Conservation (phyloP, 2,797 vertebrate genomes). For the Cossypha caffra region DNA sequence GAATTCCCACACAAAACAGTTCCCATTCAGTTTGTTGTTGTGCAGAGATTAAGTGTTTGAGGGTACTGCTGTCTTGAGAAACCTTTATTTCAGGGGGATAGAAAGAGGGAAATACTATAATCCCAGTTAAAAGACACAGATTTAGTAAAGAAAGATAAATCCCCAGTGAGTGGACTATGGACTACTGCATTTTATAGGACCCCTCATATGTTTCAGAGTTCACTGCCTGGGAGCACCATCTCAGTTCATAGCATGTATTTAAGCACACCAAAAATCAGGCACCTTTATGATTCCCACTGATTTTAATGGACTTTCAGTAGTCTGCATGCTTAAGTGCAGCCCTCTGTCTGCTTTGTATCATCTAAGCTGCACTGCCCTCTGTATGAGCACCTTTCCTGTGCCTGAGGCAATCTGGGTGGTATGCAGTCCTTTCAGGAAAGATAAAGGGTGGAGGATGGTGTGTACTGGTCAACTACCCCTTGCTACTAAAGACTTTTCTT, state of each 20-base stretch:
- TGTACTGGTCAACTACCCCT: neutral
- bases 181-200: neutral
- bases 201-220: neutral
- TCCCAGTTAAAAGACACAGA: neutral
- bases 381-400: neutral
- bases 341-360: neutral
- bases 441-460: neutral
- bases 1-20: neutral
- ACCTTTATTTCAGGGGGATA: neutral
- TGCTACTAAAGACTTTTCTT: accelerated
- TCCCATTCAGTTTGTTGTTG: neutral
- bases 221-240: accelerated
- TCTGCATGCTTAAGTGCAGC: neutral
- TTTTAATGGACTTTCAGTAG: neutral
- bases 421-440: neutral
- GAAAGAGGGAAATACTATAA: neutral
- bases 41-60: neutral
- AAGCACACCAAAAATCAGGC: neutral
- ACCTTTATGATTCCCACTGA: neutral
- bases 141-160: neutral
- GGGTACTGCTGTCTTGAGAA: neutral
- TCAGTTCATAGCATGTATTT: neutral
- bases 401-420: neutral
- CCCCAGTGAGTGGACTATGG: neutral
- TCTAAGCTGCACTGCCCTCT: neutral